A percentile compares a stretch with the other conserved stretches of the same genome.
These are phyloP conservation scores for Stichodactyla helianthus DNA, from an alignment of 64 coral and sea anemone species.

Conservation along the genomic window DNA sequence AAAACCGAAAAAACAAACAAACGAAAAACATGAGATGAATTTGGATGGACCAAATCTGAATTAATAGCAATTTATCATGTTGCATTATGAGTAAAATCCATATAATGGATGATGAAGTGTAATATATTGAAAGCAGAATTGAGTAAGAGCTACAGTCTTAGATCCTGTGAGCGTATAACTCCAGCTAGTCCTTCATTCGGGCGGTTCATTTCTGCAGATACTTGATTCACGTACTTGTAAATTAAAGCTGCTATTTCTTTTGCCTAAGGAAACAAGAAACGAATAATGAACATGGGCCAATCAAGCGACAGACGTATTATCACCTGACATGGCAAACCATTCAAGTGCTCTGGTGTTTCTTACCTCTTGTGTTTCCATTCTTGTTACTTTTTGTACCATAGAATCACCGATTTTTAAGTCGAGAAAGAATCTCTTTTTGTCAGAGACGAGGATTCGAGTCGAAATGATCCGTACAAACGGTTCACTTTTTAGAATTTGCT, in stretches of 20 bases:
- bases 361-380: constrained; percentile 89
- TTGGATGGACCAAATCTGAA: too few relatives aligned
- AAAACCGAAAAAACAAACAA: neutral
- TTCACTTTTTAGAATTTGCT: constrained; percentile 68
- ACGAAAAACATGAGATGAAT: neutral
- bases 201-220: constrained; percentile 37
- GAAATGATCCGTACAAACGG: constrained; percentile 83
- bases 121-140: neutral
- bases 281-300: neutral
- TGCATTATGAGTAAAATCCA: neutral
- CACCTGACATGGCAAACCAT: neutral
- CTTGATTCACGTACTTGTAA: constrained; percentile 40
- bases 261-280: constrained; percentile 18
- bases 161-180: constrained; percentile 30
- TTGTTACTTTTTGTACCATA: constrained; percentile 96
- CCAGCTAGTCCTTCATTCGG: constrained; percentile 36
- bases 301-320: neutral
- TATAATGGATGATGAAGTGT: neutral
- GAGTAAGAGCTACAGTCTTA: neutral
- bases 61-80: neutral
- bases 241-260: constrained; percentile 54
- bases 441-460: constrained; percentile 83
- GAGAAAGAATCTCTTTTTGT: constrained; percentile 87
- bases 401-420: constrained; percentile 85
- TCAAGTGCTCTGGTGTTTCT: neutral